A percentile compares a stretch with the other conserved stretches of the same genome.
Evolutionary conservation across 2,888 invertebrate genomes (phyloP).

Genomic region (Acrobasis consociella): DNA sequence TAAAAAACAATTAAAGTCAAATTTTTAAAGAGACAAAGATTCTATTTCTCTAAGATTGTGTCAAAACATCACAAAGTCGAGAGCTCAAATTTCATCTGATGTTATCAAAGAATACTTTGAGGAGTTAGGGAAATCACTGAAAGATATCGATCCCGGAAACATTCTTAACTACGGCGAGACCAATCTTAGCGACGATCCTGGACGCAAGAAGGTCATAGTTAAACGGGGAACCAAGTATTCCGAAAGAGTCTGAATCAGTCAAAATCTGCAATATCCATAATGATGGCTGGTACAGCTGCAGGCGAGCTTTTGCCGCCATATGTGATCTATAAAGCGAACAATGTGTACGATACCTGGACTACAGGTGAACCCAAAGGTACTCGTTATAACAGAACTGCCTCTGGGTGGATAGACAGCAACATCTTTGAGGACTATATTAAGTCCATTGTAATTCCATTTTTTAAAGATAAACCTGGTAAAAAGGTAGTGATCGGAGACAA

Average conservation of each 20-base stretch:
- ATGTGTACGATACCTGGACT: conserved; percentile 44
- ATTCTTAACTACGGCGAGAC: conserved; percentile 32
- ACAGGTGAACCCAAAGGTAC: conserved; percentile 47
- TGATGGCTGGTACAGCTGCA: conserved; percentile 49
- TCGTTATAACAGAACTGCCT: conserved; percentile 48
- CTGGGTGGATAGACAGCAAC: conserved; percentile 50
- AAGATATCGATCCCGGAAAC: conserved; percentile 16
- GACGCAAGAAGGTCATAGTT: conserved; percentile 21
- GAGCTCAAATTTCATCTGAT: background rate
- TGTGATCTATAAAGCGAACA: conserved; percentile 52
- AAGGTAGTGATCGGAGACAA: conserved; percentile 55
- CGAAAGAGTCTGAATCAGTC: conserved; percentile 25
- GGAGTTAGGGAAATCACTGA: conserved; percentile 1
- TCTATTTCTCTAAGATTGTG: background rate
- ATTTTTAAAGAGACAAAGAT: conserved; percentile 6
- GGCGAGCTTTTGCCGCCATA: conserved; percentile 51
- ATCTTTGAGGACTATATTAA: conserved; percentile 49
- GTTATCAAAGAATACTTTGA: background rate
- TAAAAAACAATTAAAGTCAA: no score
- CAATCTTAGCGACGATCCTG: conserved; percentile 27
- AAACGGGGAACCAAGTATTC: conserved; percentile 29
- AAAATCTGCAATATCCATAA: conserved; percentile 40
- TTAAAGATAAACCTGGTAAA: conserved; percentile 36
- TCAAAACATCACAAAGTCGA: background rate
- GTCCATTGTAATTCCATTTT: conserved; percentile 33